Conservation (phyloP, 2,797 vertebrate genomes). For the Cyprinodon diabolis region DNA sequence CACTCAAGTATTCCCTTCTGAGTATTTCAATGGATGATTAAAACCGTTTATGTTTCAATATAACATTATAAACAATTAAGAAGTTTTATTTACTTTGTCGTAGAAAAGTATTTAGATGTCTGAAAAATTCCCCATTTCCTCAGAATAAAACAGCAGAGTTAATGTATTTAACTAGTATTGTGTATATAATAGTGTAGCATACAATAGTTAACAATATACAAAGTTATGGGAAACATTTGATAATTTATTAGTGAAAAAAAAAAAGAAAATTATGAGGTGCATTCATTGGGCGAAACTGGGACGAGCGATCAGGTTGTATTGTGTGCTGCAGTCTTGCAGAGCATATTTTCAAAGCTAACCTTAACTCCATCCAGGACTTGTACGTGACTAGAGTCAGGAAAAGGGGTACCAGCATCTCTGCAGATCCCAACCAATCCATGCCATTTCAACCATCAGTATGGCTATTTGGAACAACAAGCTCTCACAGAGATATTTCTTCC, state of each 20-base stretch:
- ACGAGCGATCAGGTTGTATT: too few relatives aligned
- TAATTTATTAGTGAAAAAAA: too few relatives aligned
- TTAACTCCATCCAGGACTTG: neutral
- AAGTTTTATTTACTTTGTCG: neutral
- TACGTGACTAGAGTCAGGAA: neutral
- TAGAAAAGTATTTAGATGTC: neutral
- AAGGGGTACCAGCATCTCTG: neutral
- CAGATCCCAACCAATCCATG: neutral
- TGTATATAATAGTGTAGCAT: neutral
- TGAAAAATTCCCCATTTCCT: too few relatives aligned
- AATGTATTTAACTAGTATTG: neutral
- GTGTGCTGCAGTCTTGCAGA: too few relatives aligned
- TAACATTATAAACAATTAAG: neutral
- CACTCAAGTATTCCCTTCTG: conserved; percentile 42
- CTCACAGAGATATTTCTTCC: neutral
- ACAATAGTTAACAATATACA: neutral
- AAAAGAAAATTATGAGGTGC: too few relatives aligned
- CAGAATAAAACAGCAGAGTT: neutral
- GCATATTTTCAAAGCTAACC: neutral
- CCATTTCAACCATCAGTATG: neutral
- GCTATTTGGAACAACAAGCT: neutral
- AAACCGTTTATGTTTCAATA: conserved; percentile 20
- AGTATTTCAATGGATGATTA: neutral
- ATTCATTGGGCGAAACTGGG: too few relatives aligned
- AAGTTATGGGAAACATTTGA: neutral